Conservation (phyloP, 2,888 invertebrate genomes). For the Geotrupes spiniger region DNA sequence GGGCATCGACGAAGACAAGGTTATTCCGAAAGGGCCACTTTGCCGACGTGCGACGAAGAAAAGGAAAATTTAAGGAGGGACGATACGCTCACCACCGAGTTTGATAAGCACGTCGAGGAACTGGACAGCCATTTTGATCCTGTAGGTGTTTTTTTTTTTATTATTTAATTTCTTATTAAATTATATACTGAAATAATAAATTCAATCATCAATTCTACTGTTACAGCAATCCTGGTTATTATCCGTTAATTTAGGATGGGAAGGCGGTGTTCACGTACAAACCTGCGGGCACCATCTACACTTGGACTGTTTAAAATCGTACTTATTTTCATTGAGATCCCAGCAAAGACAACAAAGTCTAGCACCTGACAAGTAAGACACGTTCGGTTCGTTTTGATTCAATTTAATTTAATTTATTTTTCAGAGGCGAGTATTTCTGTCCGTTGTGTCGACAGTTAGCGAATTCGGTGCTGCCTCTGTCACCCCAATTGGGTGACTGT, state of each 20-base stretch:
- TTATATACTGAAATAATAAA: too few relatives aligned
- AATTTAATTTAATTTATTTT: constrained; percentile 26
- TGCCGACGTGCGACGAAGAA: constrained; percentile 67
- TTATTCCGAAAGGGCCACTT: constrained; percentile 55
- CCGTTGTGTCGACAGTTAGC: constrained; percentile 92
- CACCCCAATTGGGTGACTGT: constrained; percentile 67
- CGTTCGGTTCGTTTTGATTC: not conserved
- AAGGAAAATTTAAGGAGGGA: constrained; percentile 56
- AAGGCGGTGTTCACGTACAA: constrained; percentile 89
- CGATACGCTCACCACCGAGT: constrained; percentile 70
- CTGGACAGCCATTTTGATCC: constrained; percentile 74
- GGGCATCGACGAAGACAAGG: constrained; percentile 65
- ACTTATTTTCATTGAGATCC: constrained; percentile 78
- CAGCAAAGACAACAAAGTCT: constrained; percentile 74
- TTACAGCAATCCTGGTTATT: constrained; percentile 72
- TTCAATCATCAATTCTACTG: too few relatives aligned
- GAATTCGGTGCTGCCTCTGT: constrained; percentile 84
- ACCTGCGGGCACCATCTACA: constrained; percentile 98
- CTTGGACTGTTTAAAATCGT: constrained; percentile 88
- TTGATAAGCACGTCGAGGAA: constrained; percentile 73
- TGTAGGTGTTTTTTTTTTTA: constrained; percentile 47
- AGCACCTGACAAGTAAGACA: constrained; percentile 62
- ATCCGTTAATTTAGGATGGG: constrained; percentile 79
- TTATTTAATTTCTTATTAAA: too few relatives aligned
- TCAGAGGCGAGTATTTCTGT: constrained; percentile 86